phyloP scores from a whole-genome alignment of 2,888 invertebrate species.

The Brachynemurus nebulosus region DNA sequence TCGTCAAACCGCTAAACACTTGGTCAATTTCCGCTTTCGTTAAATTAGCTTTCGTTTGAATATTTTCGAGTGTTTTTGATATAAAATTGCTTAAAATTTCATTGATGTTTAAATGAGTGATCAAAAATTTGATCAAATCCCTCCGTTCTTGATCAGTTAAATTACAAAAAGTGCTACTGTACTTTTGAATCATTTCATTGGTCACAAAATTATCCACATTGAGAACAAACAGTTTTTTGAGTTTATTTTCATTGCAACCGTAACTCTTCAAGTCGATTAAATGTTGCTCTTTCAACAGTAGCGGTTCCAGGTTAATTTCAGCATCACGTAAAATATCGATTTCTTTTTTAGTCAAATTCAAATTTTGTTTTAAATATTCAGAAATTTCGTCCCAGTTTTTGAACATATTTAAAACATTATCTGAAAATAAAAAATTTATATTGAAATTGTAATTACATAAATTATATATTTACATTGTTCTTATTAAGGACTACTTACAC shows the following conservation, averaged over 20 bases:
- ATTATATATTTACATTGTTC: too few species aligned
- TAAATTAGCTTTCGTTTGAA: conserved; percentile 36
- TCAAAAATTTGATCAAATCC: too few species aligned
- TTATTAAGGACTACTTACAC: conserved; percentile 32
- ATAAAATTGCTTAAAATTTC: conserved; percentile 30
- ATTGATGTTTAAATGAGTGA: conserved; percentile 16
- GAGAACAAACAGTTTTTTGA: conserved; percentile 24
- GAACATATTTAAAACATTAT: conserved; percentile 28
- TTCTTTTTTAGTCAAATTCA: conserved; percentile 6
- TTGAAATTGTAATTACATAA: too few species aligned
- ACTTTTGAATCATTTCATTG: too few species aligned
- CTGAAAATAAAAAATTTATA: conserved; percentile 20
- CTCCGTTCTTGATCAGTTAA: too few species aligned
- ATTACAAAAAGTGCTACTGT: too few species aligned
- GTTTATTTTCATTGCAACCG: conserved; percentile 25
- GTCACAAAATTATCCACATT: too few species aligned
- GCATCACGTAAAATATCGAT: conserved; percentile 7
- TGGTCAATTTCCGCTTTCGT: conserved; percentile 32
- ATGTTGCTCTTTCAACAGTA: conserved; percentile 21
- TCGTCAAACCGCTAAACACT: conserved; percentile 31
- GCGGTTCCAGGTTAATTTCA: conserved; percentile 8
- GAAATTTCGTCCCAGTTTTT: conserved; percentile 7
- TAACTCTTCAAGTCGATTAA: conserved; percentile 24
- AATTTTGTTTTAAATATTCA: conserved; percentile 8
- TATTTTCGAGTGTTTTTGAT: conserved; percentile 31